These are phyloP conservation scores for Mastacembelus armatus DNA, from an alignment of 2,797 vertebrate genomes.

Conservation along the genomic window DNA sequence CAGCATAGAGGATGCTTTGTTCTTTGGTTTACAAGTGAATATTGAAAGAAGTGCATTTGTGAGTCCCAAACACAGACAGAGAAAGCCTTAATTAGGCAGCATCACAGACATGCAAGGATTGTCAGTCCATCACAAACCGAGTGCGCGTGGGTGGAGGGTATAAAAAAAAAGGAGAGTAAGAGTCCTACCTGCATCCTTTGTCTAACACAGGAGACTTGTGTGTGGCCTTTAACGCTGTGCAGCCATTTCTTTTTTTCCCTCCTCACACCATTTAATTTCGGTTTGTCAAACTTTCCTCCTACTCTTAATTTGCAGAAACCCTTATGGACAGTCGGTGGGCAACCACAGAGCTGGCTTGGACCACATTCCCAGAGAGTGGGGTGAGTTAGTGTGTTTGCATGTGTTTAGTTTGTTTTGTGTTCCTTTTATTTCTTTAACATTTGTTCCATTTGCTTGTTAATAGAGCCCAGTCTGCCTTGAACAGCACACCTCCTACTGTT, in stretches of 20 bases:
- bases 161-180: slow-evolving; percentile 36
- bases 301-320: slow-evolving; percentile 89
- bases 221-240: slow-evolving; percentile 50
- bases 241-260: slow-evolving; percentile 23
- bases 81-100: slow-evolving; percentile 65
- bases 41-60: slow-evolving; percentile 52
- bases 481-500: slow-evolving; percentile 77
- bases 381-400: slow-evolving; percentile 83
- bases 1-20: slow-evolving; percentile 56
- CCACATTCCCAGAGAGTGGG: slow-evolving; percentile 96
- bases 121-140: slow-evolving; percentile 65
- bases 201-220: slow-evolving; percentile 19
- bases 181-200: slow-evolving; percentile 61
- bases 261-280: slow-evolving; percentile 39
- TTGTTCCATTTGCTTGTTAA: slow-evolving; percentile 82
- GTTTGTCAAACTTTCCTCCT: slow-evolving; percentile 60
- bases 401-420: slow-evolving; percentile 39
- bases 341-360: slow-evolving; percentile 97
- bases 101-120: slow-evolving; percentile 59
- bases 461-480: slow-evolving; percentile 70
- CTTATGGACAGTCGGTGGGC: slow-evolving; percentile 99
- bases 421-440: slow-evolving; percentile 50
- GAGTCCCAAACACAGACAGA: slow-evolving; percentile 3
- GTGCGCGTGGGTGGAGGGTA: slow-evolving; percentile 58
- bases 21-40: slow-evolving; percentile 60